These are phyloP conservation scores for Synanthedon tipuliformis DNA, from an alignment of 2,888 invertebrate species.

Conservation along the genomic window DNA sequence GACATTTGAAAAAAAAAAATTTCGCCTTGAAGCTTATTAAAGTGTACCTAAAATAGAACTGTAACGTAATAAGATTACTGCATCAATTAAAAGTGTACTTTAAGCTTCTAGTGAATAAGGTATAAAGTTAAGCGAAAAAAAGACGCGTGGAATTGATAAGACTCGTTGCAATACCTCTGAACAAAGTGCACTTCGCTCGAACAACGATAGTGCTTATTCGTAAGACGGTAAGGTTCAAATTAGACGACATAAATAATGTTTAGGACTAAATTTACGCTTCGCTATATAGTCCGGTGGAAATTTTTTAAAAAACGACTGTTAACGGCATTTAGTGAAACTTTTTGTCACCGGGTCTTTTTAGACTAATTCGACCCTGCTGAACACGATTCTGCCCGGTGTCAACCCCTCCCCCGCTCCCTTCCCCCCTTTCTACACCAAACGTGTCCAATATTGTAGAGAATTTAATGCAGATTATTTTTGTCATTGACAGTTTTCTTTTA, in stretches of 20 bases:
- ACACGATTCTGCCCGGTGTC: no score
- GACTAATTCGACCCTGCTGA: no score
- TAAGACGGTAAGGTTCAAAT: constrained; percentile 13
- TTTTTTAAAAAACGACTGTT: no score
- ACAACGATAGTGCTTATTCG: constrained; percentile 26
- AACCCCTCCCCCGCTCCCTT: no score
- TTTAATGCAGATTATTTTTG: no score
- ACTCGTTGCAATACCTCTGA: constrained; percentile 12
- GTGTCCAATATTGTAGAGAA: no score
- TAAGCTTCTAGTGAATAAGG: neutral
- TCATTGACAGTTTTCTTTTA: no score
- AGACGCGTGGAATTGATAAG: constrained; percentile 12
- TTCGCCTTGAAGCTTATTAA: neutral
- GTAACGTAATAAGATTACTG: neutral
- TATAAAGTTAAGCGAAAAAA: neutral
- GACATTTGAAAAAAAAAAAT: neutral
- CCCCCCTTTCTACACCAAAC: no score
- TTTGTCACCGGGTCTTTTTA: no score
- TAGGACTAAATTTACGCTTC: neutral
- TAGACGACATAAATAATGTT: constrained; percentile 1
- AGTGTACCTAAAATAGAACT: neutral
- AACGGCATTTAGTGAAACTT: no score
- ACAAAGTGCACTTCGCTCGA: constrained; percentile 28
- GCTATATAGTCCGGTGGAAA: no score
- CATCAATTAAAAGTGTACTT: neutral